phyloP scores from a whole-genome alignment of 1,140 invertebrate genomes.

The Drosophila yakuba region DNA sequence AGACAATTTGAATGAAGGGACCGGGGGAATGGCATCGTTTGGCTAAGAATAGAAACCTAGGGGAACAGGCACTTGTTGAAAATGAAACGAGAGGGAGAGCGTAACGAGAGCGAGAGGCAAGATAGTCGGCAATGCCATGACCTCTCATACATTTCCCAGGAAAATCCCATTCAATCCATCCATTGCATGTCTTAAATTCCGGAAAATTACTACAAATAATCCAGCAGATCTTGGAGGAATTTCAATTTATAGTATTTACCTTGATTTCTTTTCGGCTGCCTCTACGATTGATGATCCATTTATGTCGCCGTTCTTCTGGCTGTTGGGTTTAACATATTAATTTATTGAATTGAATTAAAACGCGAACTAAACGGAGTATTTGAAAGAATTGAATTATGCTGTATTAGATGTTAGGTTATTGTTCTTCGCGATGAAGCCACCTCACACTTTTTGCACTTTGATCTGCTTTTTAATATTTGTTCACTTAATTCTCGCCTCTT shows the following conservation, averaged over 20 bases:
- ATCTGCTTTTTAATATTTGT: constrained; percentile 1
- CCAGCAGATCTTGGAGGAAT: not conserved
- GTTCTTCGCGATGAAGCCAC: constrained; percentile 22
- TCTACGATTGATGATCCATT: constrained; percentile 22
- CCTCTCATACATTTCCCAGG: constrained; percentile 15
- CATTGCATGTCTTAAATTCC: constrained; percentile 21
- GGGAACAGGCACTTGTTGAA: constrained; percentile 33
- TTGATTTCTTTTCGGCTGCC: constrained; percentile 21
- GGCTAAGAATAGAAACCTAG: constrained; percentile 26
- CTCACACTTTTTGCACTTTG: constrained; percentile 41
- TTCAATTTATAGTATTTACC: constrained; percentile 15
- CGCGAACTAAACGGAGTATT: constrained; percentile 28
- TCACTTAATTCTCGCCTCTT: constrained; percentile 20
- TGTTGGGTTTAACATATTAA: not conserved
- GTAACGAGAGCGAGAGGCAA: not conserved
- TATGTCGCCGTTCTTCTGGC: constrained; percentile 8
- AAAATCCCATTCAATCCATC: not conserved
- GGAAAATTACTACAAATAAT: constrained; percentile 1
- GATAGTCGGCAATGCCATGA: constrained; percentile 17
- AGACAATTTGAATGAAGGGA: constrained; percentile 39
- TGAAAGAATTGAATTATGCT: constrained; percentile 11
- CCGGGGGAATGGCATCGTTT: not conserved
- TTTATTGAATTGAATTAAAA: constrained; percentile 9
- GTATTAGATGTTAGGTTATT: constrained; percentile 18
- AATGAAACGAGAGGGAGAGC: not conserved